These are phyloP conservation scores for Papilio protenor DNA, from an alignment of 2,888 invertebrate genomes.

Conservation along the genomic window DNA sequence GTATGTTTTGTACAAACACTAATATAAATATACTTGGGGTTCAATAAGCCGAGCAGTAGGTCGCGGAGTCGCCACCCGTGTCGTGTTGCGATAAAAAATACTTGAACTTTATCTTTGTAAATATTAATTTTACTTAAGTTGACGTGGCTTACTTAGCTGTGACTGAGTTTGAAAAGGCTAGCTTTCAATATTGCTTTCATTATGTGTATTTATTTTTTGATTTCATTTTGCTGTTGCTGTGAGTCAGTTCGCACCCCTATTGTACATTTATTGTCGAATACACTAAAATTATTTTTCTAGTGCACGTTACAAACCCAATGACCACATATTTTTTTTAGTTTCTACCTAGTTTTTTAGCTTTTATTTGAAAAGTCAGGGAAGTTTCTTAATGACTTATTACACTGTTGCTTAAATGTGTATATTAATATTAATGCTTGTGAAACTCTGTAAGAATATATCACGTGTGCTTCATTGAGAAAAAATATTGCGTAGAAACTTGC, in stretches of 20 bases:
- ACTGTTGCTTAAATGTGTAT: background rate
- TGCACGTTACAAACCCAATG: background rate
- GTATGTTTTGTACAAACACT: constrained; percentile 42
- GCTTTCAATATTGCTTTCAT: background rate
- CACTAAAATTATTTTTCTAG: background rate
- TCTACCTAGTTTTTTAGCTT: background rate
- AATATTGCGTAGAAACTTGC: constrained; percentile 40
- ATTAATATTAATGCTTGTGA: background rate
- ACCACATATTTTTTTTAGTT: background rate
- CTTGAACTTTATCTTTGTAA: constrained; percentile 29
- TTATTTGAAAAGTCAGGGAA: background rate
- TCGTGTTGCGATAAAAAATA: constrained; percentile 61
- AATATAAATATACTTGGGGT: constrained; percentile 48
- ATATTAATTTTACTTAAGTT: constrained; percentile 51
- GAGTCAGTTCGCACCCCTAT: background rate
- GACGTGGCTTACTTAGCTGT: constrained; percentile 60
- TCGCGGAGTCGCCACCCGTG: constrained; percentile 73
- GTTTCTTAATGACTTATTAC: background rate
- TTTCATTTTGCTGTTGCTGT: background rate
- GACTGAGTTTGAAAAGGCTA: constrained; percentile 52
- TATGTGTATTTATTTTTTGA: background rate
- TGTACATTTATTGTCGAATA: background rate
- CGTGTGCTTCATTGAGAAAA: constrained; percentile 29
- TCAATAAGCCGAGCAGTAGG: constrained; percentile 52
- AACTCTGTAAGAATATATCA: background rate